Percentiles rank a stretch among this genome's conserved stretches.
phyloP scores from a whole-genome alignment of 2,888 invertebrate genomes.

The Achlya flavicornis region DNA sequence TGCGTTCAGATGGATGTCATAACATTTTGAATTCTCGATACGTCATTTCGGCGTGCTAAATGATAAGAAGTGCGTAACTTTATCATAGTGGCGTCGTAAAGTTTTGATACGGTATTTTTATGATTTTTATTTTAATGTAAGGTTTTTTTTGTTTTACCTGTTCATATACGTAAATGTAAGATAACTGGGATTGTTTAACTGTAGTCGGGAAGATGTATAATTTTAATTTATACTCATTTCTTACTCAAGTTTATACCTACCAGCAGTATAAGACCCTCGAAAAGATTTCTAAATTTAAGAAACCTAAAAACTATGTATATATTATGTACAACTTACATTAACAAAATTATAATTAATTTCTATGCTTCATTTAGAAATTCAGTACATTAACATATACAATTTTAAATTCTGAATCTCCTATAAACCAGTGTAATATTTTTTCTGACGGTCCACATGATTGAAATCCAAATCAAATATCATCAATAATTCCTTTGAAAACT shows the following conservation, averaged over 20 bases:
- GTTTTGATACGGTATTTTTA: slow-evolving; percentile 39
- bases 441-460: background rate
- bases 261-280: no score
- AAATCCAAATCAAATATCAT: slow-evolving; percentile 55
- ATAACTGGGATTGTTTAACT: no score
- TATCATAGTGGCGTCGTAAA: slow-evolving; percentile 57
- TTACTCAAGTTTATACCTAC: no score
- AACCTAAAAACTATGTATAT: no score
- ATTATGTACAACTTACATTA: no score
- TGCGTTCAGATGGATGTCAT: slow-evolving; percentile 73
- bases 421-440: background rate
- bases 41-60: slow-evolving; percentile 56
- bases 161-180: background rate
- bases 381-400: no score
- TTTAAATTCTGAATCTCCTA: no score
- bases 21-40: slow-evolving; percentile 79
- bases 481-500: slow-evolving; percentile 46
- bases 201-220: no score
- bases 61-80: slow-evolving; percentile 59
- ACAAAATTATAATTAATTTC: no score
- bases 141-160: background rate
- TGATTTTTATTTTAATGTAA: slow-evolving; percentile 11
- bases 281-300: no score
- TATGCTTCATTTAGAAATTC: no score
- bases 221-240: no score